Conservation (phyloP, 2,113 vertebrate species). For the Thunnus thynnus region DNA sequence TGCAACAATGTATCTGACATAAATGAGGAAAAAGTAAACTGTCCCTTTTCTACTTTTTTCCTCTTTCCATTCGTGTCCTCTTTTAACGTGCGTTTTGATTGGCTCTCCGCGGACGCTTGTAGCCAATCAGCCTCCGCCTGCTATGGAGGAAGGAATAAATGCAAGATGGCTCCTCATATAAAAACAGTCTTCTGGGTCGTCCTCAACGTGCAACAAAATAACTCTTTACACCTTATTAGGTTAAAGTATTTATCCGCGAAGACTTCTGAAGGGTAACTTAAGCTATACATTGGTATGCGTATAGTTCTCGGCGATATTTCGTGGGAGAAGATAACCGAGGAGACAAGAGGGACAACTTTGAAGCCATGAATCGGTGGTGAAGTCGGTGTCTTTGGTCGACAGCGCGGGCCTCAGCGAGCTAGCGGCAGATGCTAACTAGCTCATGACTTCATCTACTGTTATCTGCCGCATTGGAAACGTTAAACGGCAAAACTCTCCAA, state of each 20-base stretch:
- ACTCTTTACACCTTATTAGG: conserved; percentile 84
- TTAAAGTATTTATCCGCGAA: conserved; percentile 81
- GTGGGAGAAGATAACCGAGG: conserved; percentile 49
- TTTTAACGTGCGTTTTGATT: conserved; percentile 83
- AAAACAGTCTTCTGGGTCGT: conserved; percentile 92
- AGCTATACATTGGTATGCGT: conserved; percentile 62
- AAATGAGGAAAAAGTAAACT: neutral
- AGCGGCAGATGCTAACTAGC: conserved; percentile 69
- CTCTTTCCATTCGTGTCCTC: conserved; percentile 44
- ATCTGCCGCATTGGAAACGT: conserved; percentile 23
- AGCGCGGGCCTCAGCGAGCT: conserved; percentile 69
- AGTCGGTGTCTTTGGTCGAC: conserved; percentile 43
- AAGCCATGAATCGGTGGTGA: conserved; percentile 74
- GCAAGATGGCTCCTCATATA: conserved; percentile 99
- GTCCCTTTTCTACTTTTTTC: conserved; percentile 31
- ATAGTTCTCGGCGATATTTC: conserved; percentile 33
- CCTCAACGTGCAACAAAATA: conserved; percentile 88
- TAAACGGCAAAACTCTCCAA: neutral
- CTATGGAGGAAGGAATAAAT: conserved; percentile 97
- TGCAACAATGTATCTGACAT: neutral
- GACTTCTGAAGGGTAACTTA: conserved; percentile 79
- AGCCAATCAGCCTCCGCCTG: conserved; percentile 92
- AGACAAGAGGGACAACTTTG: conserved; percentile 70
- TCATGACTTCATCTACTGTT: conserved; percentile 47
- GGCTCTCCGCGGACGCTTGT: conserved; percentile 75